Percentiles rank a stretch among this genome's conserved stretches.
Conservation (phyloP, 2,888 invertebrate genomes). For the Stratiomys singularior region DNA sequence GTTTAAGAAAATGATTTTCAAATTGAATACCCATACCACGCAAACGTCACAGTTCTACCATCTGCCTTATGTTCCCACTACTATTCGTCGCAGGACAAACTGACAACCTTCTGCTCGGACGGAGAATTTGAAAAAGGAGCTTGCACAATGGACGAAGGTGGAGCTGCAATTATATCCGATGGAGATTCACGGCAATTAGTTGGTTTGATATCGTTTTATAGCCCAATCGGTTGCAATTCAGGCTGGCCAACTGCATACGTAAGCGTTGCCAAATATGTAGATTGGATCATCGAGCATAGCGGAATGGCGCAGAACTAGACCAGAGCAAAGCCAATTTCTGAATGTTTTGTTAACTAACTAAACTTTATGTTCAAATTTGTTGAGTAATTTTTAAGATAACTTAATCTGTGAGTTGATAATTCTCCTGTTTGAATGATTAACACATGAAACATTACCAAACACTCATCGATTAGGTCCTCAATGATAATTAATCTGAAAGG, state of each 20-base stretch:
- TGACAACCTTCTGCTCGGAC: constrained; percentile 62
- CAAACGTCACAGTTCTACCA: constrained; percentile 63
- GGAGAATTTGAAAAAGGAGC: constrained; percentile 61
- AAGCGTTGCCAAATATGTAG: constrained; percentile 35
- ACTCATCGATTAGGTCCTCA: no score
- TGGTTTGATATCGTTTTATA: constrained; percentile 62
- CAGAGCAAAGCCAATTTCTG: neutral
- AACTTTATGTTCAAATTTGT: neutral
- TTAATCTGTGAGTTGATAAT: neutral
- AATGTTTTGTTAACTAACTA: neutral
- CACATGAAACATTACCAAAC: neutral
- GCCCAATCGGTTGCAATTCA: constrained; percentile 57
- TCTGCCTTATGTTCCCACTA: constrained; percentile 63
- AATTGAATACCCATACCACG: constrained; percentile 63
- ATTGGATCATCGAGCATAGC: constrained; percentile 37
- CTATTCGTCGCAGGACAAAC: constrained; percentile 62
- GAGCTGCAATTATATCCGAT: constrained; percentile 54
- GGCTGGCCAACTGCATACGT: constrained; percentile 49
- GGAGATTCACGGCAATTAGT: constrained; percentile 58
- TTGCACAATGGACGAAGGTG: constrained; percentile 61
- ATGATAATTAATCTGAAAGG: no score
- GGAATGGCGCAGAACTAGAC: neutral
- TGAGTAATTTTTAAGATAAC: neutral
- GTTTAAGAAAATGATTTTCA: constrained; percentile 54
- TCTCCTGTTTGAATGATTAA: neutral